Evolutionary conservation across 2,113 vertebrate genomes (phyloP), one percentile per base, ranked within the genome.

Genomic region (Nyctereutes procyonoides): DNA sequence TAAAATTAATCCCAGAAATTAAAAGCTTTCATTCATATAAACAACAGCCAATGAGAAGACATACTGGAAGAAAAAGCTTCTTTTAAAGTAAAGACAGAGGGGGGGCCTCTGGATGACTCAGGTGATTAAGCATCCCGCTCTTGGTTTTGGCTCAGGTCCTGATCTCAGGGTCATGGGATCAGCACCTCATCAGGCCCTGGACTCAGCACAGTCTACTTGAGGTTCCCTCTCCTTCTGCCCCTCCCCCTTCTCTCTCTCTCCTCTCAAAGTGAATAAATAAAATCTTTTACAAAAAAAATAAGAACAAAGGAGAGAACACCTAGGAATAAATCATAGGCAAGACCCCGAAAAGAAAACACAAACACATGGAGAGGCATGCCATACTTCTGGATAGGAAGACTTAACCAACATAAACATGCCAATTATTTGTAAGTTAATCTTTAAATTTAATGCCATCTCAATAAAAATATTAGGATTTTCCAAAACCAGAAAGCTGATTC

Each of bases 11-110:
- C 15, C 82, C 19, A 77, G 35, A 58, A 65, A 88, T 35, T 11
- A n/a, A 86, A 86, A 86, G 56, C 19, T 80, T 92, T 69, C 32
- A 58, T 73, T 76, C 83, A 63, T 60, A 53, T 76, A 89, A 96
- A 88, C 2, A 95, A 63, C 16, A 80, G 48, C 2, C 32, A 55
- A 16, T 65, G 63, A 38, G 35, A 90, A 82, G n/a, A 84, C 26
- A n/a, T 1, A 79, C 24, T 55, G 73, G 74, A 65, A 93, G n/a
- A 76, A 60, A 96, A 82, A 14, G 1, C 7, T 10, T 62, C 32
- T 67, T 67, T 53, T 86, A 84, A 63, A 85, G 51, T 80, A 89
- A 80, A 20, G 88, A 80, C 43, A 93, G 38, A 90, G 56, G 32
- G 16, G 32, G 19, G 2, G 0, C 67, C 67, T 15, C 67, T 35